These are phyloP conservation scores for Talpa occidentalis DNA, from an alignment of 2,113 vertebrate genomes.

Conservation along the genomic window DNA sequence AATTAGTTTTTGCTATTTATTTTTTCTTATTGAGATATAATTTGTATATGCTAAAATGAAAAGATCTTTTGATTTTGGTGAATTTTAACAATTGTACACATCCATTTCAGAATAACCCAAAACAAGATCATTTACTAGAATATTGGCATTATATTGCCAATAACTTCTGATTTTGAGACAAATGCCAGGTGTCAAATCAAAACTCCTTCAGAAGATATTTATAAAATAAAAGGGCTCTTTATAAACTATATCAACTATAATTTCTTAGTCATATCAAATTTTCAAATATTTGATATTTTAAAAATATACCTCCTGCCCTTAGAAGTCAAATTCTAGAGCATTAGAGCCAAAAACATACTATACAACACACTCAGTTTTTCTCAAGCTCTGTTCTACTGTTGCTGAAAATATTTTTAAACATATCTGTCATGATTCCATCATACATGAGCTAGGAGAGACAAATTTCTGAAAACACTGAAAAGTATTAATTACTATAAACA, in stretches of 20 bases:
- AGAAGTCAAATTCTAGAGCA: neutral
- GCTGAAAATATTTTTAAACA: neutral
- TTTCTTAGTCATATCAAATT: neutral
- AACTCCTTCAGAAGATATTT: neutral
- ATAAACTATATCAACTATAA: neutral
- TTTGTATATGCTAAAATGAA: neutral
- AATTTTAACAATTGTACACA: neutral
- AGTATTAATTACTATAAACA: neutral
- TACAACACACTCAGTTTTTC: neutral
- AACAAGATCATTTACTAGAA: neutral
- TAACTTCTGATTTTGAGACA: neutral
- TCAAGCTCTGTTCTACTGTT: neutral
- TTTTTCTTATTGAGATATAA: neutral
- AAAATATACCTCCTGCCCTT: neutral
- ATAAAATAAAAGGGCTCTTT: neutral
- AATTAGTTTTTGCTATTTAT: neutral
- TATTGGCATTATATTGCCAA: neutral
- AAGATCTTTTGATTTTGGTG: neutral
- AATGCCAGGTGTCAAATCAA: neutral
- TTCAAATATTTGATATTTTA: neutral
- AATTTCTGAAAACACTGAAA: neutral
- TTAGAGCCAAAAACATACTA: neutral
- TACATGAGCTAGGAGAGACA: neutral
- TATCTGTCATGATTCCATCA: neutral
- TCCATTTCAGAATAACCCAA: neutral